A percentile compares a stretch with the other conserved stretches of the same genome.
Evolutionary conservation across 1,140 invertebrate species (phyloP).

Genomic region (Ceratitis capitata): DNA sequence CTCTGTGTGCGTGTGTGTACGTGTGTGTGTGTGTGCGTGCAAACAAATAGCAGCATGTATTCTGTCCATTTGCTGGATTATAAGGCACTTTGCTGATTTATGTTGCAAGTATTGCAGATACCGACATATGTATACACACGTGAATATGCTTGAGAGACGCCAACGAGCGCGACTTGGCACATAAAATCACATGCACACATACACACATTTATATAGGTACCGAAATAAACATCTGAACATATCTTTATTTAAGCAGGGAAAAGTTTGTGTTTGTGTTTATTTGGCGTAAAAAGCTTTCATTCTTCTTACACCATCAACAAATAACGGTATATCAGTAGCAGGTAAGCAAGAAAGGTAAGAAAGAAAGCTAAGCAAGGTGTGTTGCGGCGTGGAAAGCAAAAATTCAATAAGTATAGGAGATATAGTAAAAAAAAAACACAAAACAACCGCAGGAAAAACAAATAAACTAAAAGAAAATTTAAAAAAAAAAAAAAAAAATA

Average conservation of each 20-base stretch:
- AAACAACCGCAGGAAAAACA: not conserved
- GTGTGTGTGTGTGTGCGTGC: not conserved
- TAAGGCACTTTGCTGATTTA: conserved; percentile 38
- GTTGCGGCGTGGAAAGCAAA: not conserved
- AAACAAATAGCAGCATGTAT: conserved; percentile 28
- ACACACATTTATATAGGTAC: too few relatives aligned
- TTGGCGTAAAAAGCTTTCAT: not conserved
- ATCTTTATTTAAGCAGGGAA: not conserved
- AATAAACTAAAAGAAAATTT: not conserved
- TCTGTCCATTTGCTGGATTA: conserved; percentile 32
- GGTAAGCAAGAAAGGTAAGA: not conserved
- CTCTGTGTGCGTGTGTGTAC: not conserved
- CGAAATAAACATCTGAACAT: not conserved
- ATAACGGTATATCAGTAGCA: not conserved
- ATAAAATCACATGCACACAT: not conserved
- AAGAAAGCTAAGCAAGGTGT: not conserved
- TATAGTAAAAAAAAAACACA: not conserved
- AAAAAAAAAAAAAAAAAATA: not conserved
- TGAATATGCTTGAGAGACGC: not conserved
- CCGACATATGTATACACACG: not conserved
- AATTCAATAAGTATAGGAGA: not conserved
- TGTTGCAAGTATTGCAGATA: not conserved
- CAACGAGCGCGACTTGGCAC: not conserved
- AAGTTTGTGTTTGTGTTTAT: not conserved
- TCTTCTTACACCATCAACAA: not conserved